phyloP scores from a whole-genome alignment of 92 coral and sea anemone species.

The Paragorgia papillata region DNA sequence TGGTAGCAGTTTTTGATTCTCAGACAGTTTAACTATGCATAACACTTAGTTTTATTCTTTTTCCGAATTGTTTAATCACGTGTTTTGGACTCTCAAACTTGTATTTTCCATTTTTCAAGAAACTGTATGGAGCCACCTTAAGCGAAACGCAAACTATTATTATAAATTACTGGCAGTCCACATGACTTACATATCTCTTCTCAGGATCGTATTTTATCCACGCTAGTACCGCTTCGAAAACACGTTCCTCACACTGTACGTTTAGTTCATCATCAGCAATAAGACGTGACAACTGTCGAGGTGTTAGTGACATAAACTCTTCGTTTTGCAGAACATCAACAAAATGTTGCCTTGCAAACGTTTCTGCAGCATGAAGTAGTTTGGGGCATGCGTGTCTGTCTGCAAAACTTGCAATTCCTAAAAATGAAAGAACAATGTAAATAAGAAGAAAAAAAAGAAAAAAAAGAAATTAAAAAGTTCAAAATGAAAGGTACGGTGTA shows the following conservation, averaged over 20 bases:
- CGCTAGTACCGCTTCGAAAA: conserved; percentile 94
- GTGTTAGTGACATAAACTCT: conserved; percentile 87
- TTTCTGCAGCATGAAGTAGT: conserved; percentile 74
- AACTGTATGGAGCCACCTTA: too few relatives aligned
- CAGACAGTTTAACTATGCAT: too few relatives aligned
- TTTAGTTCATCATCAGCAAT: conserved; percentile 83
- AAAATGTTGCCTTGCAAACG: conserved; percentile 86
- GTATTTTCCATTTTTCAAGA: too few relatives aligned
- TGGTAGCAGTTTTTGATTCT: too few relatives aligned
- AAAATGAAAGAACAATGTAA: neutral
- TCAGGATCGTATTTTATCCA: conserved; percentile 89
- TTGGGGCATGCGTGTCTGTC: conserved; percentile 85
- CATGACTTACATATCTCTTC: conserved; percentile 70
- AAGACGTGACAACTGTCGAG: conserved; percentile 74
- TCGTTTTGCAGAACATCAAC: conserved; percentile 93
- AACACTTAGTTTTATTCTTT: too few relatives aligned
- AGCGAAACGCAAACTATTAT: too few relatives aligned
- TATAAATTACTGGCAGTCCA: too few relatives aligned
- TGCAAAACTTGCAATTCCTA: conserved; percentile 93
- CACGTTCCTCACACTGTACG: conserved; percentile 93
- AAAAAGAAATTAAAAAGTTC: too few relatives aligned
- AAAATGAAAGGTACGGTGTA: too few relatives aligned
- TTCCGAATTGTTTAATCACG: too few relatives aligned
- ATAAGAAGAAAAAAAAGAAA: too few relatives aligned
- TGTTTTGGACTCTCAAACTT: too few relatives aligned